Evolutionary conservation across 1,140 invertebrate genomes (phyloP).

Genomic region (Maniola jurtina): DNA sequence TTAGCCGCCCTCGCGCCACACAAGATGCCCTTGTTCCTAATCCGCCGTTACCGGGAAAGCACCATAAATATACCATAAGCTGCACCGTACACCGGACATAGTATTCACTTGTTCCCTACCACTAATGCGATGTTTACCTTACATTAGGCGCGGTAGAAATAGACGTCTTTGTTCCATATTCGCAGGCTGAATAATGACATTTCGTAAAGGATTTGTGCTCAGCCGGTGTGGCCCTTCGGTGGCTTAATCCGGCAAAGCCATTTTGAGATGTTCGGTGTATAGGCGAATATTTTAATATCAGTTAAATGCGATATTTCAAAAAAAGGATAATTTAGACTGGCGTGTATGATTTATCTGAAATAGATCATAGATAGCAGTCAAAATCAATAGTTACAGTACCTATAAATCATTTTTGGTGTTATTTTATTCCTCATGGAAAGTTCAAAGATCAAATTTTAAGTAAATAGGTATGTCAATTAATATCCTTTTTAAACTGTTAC

Average conservation of each 20-base stretch:
- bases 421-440: too few relatives aligned
- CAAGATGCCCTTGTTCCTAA: slow-evolving; percentile 51
- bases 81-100: slow-evolving; percentile 44
- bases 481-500: too few relatives aligned
- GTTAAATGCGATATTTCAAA: slow-evolving; percentile 2
- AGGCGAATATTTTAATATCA: neutral
- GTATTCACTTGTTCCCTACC: slow-evolving; percentile 56
- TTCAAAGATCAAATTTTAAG: too few relatives aligned
- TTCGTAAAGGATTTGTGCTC: slow-evolving; percentile 47
- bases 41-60: slow-evolving; percentile 58
- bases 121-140: slow-evolving; percentile 68
- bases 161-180: slow-evolving; percentile 57
- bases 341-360: too few relatives aligned
- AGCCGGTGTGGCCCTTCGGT: slow-evolving; percentile 36
- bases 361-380: too few relatives aligned
- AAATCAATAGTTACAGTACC: too few relatives aligned
- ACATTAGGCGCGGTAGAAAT: slow-evolving; percentile 59
- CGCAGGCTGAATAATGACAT: slow-evolving; percentile 48
- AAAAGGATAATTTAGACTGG: too few relatives aligned
- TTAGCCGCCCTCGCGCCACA: slow-evolving; percentile 47
- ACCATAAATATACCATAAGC: slow-evolving; percentile 53
- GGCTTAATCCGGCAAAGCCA: slow-evolving; percentile 52
- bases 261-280: slow-evolving; percentile 18
- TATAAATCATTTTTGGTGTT: too few relatives aligned
- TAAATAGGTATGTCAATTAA: too few relatives aligned